phyloP scores from a whole-genome alignment of 1,140 invertebrate genomes.

The Hyles vespertilio region DNA sequence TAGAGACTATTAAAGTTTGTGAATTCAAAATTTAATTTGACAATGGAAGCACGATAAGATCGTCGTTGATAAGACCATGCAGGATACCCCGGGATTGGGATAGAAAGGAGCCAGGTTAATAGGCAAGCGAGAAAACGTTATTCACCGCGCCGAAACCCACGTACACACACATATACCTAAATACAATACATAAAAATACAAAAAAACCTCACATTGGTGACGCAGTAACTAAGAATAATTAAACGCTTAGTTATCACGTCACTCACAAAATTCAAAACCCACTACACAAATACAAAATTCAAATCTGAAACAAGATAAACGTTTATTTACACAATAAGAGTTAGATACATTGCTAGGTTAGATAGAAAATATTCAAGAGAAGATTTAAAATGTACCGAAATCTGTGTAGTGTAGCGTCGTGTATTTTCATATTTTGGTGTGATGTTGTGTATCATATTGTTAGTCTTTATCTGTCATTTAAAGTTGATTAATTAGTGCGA shows the following conservation, averaged over 20 bases:
- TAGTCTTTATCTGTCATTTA: no score
- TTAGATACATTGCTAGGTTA: constrained; percentile 68
- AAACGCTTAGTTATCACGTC: constrained; percentile 34
- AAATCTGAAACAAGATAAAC: constrained; percentile 71
- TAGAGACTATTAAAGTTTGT: neutral
- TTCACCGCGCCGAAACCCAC: constrained; percentile 66
- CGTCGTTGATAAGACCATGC: constrained; percentile 67
- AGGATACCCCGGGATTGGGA: constrained; percentile 52
- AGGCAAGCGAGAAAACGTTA: constrained; percentile 73
- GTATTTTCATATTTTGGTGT: constrained; percentile 9
- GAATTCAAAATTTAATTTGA: constrained; percentile 3
- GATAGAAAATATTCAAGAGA: constrained; percentile 73
- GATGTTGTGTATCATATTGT: neutral
- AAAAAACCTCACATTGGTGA: constrained; percentile 51
- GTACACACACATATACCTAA: constrained; percentile 71
- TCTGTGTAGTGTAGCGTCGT: constrained; percentile 36
- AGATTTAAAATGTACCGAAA: constrained; percentile 48
- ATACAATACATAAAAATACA: constrained; percentile 43
- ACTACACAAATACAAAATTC: constrained; percentile 68
- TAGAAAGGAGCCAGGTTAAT: constrained; percentile 51
- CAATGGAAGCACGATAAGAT: constrained; percentile 62
- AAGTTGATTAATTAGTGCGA: no score
- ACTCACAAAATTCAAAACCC: constrained; percentile 64
- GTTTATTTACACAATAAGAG: constrained; percentile 72
- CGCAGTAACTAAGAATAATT: constrained; percentile 32